Evolutionary conservation across 30 jellyfish, hydroid and myxozoan genomes (phyloP), one percentile per base, ranked within the genome.

Genomic region (Rhopilema esculentum): DNA sequence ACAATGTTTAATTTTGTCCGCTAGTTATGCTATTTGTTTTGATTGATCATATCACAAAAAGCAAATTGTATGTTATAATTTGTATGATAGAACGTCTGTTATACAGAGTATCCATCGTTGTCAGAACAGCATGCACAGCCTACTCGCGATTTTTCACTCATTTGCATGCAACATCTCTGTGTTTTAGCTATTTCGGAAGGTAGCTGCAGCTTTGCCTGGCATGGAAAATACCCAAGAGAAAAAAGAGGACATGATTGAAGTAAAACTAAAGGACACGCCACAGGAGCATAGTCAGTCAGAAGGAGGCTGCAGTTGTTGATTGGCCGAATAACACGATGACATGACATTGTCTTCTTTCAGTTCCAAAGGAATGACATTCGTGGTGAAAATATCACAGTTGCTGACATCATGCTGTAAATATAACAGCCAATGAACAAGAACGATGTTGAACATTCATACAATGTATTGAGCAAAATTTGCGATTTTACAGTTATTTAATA

Each of bases 121-220:
- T n/a, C n/a, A n/a, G n/a, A n/a, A n/a, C n/a, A n/a, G n/a, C n/a
- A n/a, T n/a, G n/a, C n/a, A n/a, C n/a, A n/a, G n/a, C n/a, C n/a
- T n/a, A n/a, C n/a, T n/a, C n/a, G n/a, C n/a, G n/a, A n/a, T n/a
- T n/a, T n/a, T n/a, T 2, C 6, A 40, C 9, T 67, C 77, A 67
- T 15, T 12, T 20, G 31, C 30, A 67, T 16, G 2, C 12, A 25
- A 2, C 8, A 27, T 70, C 8, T 49, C 75, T 57, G 27, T 67
- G 50, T 72, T 83, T 48, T 61, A 93, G 97, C 88, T 95, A 76
- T 95, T 95, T 72, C 96, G 99, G 22, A 75, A 86, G 68, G 99
- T 95, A 16, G 99, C 99, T 0, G 97, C 99, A 1, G 99, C 99
- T 1, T 79, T 95, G 28, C 99, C 99, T 40, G 99, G 99, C 48